A percentile compares a stretch with the other conserved stretches of the same genome.
phyloP scores from a whole-genome alignment of 2,797 vertebrate species.

The Sebastes iracundus region DNA sequence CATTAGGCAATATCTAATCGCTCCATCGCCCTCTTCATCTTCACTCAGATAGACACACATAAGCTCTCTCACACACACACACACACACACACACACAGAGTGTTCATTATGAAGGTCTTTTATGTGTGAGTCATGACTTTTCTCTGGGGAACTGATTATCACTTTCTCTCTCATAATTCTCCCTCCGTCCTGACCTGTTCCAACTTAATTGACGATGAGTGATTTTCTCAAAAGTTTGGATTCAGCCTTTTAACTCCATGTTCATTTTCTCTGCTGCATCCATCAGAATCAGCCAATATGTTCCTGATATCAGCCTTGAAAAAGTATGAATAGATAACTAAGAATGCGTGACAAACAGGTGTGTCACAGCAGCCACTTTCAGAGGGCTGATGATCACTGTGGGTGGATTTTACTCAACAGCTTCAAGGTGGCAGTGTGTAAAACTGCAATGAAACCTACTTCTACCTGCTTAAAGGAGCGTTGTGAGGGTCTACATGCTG shows the following conservation, averaged over 20 bases:
- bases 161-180: constrained; percentile 47
- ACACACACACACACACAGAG: not conserved
- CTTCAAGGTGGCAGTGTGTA: constrained; percentile 17
- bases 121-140: constrained; percentile 64
- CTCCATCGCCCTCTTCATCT: constrained; percentile 45
- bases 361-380: constrained; percentile 24
- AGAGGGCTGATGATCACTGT: constrained; percentile 32
- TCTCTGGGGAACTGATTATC: constrained; percentile 58
- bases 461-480: constrained; percentile 1
- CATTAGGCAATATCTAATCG: constrained; percentile 55
- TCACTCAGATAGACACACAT: constrained; percentile 24
- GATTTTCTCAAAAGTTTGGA: constrained; percentile 46
- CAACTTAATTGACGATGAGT: constrained; percentile 39
- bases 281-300: not conserved
- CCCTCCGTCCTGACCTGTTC: constrained; percentile 48
- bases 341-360: constrained; percentile 28
- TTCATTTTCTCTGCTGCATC: not conserved
- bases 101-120: constrained; percentile 54
- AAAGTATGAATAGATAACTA: constrained; percentile 9
- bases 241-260: constrained; percentile 17
- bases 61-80: not conserved
- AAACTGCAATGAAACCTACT: constrained; percentile 8
- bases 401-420: constrained; percentile 45
- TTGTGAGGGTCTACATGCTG: not conserved
- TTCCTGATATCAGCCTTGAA: constrained; percentile 11